Evolutionary conservation across 2,113 vertebrate species (phyloP), one percentile per base, ranked within the genome.

Genomic region (Gallinago jamesoni): DNA sequence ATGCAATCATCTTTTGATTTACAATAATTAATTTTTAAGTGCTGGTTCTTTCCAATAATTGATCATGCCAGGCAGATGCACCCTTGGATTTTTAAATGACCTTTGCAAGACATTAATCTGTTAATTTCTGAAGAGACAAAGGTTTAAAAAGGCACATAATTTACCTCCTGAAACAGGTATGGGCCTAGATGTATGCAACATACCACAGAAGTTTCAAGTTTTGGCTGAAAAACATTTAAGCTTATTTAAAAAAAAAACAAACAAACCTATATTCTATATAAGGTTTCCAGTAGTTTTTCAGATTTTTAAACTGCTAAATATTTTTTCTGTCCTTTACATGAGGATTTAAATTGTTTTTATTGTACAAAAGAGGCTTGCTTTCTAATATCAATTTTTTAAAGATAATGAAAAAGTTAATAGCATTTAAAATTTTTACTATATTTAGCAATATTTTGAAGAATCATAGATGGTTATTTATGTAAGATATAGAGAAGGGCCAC

Each of bases 21-120:
- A 64, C 17, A 90, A 63, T 59, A 94, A 84, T 84, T 72, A 62
- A 63, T 52, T 87, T 81, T 84, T 67, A 89, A 75, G 17, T 62
- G 12, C 22, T 81, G 3, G 12, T 69, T 74, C 50, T 66, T 89
- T 80, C 47, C 81, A 67, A 56, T 57, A 93, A 87, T 21, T 90
- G 45, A 70, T 35, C 22, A 15, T 70, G 17, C 18, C 30, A 83
- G 63, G n/a, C 22, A 87, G 31, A 89, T 33, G 4, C 3, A 87
- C 7, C 21, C 14, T 64, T 60, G 25, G 30, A 94, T 90, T 94
- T 90, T 92, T 52, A 78, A 94, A 64, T 66, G 2, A 63, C 39
- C 14, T 68, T 50, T 84, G 7, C 12, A 84, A 83, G 63, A 72
- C 33, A 79, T 77, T 90, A 13, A 81, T 3, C 7, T 59, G 7